phyloP scores from a whole-genome alignment of 2,113 vertebrate species.

The Sialia sialis region DNA sequence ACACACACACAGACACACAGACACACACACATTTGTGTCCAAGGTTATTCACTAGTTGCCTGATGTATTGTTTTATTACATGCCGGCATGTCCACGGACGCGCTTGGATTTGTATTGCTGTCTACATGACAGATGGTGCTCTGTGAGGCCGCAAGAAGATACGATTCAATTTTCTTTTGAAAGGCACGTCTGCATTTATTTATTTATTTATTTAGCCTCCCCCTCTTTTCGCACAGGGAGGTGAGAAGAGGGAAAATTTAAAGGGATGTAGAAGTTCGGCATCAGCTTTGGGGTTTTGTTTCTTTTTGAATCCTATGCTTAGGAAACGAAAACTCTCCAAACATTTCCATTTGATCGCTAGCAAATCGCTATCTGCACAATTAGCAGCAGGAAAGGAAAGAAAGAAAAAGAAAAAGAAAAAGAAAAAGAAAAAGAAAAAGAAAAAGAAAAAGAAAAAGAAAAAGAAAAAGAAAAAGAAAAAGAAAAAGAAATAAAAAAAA shows the following conservation, averaged over 20 bases:
- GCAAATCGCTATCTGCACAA: not conserved
- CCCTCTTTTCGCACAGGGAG: not conserved
- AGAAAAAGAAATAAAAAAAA: too few relatives aligned
- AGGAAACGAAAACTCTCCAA: not conserved
- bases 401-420: not conserved
- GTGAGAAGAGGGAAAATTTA: conserved; percentile 49
- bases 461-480: not conserved
- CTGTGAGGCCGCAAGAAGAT: conserved; percentile 58
- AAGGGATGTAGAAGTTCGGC: conserved; percentile 26
- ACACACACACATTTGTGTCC: not conserved
- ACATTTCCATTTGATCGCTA: not conserved
- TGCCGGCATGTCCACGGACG: conserved; percentile 44
- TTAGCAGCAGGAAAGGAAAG: not conserved
- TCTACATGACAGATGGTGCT: conserved; percentile 75
- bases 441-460: not conserved
- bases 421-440: too few relatives aligned
- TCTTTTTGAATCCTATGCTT: not conserved
- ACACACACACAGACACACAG: not conserved
- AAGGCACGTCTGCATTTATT: conserved; percentile 43
- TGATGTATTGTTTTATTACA: conserved; percentile 63
- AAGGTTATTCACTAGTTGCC: conserved; percentile 42
- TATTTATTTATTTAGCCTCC: not conserved
- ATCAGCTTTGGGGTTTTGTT: not conserved
- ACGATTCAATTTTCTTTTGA: conserved; percentile 60
- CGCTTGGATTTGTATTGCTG: conserved; percentile 60